Evolutionary conservation across 2,113 vertebrate genomes (phyloP).

Genomic region (Lepidothrix coronata): DNA sequence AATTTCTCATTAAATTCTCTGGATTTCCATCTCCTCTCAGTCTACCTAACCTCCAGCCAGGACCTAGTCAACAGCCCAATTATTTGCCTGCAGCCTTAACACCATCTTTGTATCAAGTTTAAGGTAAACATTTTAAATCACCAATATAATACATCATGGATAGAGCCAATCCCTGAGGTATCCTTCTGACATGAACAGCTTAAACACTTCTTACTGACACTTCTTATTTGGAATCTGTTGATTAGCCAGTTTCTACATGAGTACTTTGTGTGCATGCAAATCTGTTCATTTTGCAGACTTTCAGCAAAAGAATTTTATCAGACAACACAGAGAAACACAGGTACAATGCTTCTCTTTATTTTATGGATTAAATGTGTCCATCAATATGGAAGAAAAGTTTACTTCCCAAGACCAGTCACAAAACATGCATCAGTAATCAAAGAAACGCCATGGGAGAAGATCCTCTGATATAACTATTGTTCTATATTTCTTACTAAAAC

Average conservation of each 20-base stretch:
- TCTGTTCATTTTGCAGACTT: neutral
- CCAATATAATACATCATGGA: neutral
- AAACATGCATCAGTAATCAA: neutral
- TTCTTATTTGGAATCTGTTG: neutral
- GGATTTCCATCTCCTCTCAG: neutral
- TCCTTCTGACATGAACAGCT: neutral
- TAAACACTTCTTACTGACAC: neutral
- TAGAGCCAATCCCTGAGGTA: neutral
- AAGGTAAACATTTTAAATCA: neutral
- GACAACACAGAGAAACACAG: neutral
- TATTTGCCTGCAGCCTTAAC: neutral
- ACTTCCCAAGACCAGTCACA: neutral
- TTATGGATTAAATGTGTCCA: neutral
- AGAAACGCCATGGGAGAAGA: neutral
- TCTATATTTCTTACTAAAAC: neutral
- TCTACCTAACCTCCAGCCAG: neutral
- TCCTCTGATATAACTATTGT: neutral
- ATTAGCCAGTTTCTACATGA: neutral
- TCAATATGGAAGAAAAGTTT: neutral
- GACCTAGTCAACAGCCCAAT: neutral
- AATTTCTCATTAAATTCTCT: neutral
- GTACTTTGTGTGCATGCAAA: neutral
- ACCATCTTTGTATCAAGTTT: neutral
- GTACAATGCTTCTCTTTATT: neutral
- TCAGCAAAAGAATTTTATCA: neutral